Evolutionary conservation across 2,113 vertebrate species (phyloP).

Genomic region (Nycticebus coucang): DNA sequence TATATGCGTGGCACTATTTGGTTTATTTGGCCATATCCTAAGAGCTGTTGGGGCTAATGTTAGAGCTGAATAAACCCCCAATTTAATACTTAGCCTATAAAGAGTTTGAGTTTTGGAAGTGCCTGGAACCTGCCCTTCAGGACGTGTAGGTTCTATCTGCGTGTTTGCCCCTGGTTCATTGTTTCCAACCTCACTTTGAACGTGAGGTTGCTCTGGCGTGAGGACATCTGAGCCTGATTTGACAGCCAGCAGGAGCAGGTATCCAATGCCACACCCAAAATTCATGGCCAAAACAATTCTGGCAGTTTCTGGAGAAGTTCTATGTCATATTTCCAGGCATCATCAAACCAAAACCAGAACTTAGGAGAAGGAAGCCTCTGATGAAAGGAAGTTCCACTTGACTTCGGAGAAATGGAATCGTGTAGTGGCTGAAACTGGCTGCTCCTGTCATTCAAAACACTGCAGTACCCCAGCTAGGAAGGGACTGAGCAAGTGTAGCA

Average conservation of each 20-base stretch:
- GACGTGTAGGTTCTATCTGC: conserved; percentile 2
- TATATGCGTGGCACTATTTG: neutral
- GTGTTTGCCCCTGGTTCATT: neutral
- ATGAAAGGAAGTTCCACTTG: neutral
- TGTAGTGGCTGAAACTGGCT: neutral
- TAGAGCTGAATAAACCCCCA: neutral
- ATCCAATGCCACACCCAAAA: neutral
- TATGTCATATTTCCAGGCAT: neutral
- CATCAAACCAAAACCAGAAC: neutral
- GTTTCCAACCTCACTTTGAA: neutral
- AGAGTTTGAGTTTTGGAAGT: neutral
- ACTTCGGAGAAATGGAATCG: neutral
- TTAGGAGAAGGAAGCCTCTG: neutral
- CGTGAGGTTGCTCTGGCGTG: neutral
- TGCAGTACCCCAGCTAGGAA: neutral
- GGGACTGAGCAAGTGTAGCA: neutral
- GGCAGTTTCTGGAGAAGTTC: neutral
- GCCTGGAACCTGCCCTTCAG: neutral
- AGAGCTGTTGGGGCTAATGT: conserved; percentile 20
- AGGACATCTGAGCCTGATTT: neutral
- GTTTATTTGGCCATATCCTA: conserved; percentile 41
- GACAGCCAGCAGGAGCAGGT: neutral
- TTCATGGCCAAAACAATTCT: neutral
- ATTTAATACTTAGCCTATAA: neutral
- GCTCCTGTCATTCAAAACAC: neutral